A percentile compares a stretch with the other conserved stretches of the same genome.
These are phyloP conservation scores for Pristionchus japonicus DNA, from an alignment of 2,888 invertebrate species.

Conservation along the genomic window DNA sequence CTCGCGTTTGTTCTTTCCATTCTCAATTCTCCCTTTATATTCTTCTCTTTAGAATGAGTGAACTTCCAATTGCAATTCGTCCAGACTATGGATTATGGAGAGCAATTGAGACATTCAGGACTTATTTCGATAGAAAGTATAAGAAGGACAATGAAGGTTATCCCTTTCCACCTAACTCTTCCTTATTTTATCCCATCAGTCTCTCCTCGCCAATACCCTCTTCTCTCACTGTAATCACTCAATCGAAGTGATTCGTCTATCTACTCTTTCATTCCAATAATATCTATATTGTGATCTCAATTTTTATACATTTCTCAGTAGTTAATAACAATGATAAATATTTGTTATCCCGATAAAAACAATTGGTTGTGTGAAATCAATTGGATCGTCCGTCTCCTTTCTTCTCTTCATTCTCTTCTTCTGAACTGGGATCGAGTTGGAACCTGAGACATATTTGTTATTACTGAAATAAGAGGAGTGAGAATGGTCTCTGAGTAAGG, in stretches of 20 bases:
- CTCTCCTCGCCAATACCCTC: background rate
- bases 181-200: background rate
- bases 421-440: background rate
- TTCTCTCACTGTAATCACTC: background rate
- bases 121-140: background rate
- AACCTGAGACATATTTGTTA: background rate
- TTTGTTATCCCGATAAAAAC: background rate
- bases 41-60: background rate
- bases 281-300: background rate
- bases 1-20: slow-evolving; percentile 79
- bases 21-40: slow-evolving; percentile 92
- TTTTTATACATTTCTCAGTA: background rate
- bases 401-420: background rate
- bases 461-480: background rate
- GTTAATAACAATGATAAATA: background rate
- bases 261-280: background rate
- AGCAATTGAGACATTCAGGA: background rate
- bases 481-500: too few species aligned
- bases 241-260: background rate
- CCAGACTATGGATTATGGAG: slow-evolving; percentile 25
- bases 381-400: background rate
- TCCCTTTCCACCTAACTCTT: too few species aligned
- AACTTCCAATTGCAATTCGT: background rate
- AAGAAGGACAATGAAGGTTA: background rate
- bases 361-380: background rate